Base-by-base conservation (phyloP, 1,140 invertebrate species). In the Limonius californicus region DNA sequence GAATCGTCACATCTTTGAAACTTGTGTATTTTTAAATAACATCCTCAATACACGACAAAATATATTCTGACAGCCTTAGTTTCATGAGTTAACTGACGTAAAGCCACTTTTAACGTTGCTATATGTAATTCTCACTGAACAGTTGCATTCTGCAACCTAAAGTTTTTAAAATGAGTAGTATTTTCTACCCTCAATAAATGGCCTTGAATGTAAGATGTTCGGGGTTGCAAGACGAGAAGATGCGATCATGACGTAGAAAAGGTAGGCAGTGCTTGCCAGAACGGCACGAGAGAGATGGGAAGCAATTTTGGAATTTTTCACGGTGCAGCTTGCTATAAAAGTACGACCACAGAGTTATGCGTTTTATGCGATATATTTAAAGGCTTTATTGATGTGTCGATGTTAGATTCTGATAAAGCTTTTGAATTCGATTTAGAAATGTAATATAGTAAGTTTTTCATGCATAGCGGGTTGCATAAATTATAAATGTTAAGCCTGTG, bases 191-290 rank as follows among this genome's bases (percentile, higher is more conserved):
- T 68, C 64, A 59, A 66, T 64, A 62, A 59, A 59, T 43, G 66
- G 56, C 66, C 66, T 68, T 68, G 60, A 63, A 50, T 59, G 56
- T 63, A 68, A 68, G 66, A 68, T 68, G 66, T 65, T 65, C 62
- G 50, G 63, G 66, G 66, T 65, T 65, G 59, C 45, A 50, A 55
- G 47, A 50, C 39, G 27, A 53, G 56, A 23, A 30, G 54, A 58
- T 53, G 54, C 43, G 27, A 47, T 45, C 47, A 42, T n/a, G 7
- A 47, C 14, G 21, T 21, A 47, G 45, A 18, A 39, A 53, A 65
- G 42, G 14, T 50, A 50, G 19, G 45, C 3, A 3, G 2, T 18
- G 2, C 2, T 18, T 50, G 19, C 12, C 7, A 18, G 15, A 50
- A 50, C 20, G 8, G n/a, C 12, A 9, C 14, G 45, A 61, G 32